These are phyloP conservation scores for Paelopatides confundens DNA, from an alignment of 53 echinoderm and acorn worm species.

Conservation along the genomic window DNA sequence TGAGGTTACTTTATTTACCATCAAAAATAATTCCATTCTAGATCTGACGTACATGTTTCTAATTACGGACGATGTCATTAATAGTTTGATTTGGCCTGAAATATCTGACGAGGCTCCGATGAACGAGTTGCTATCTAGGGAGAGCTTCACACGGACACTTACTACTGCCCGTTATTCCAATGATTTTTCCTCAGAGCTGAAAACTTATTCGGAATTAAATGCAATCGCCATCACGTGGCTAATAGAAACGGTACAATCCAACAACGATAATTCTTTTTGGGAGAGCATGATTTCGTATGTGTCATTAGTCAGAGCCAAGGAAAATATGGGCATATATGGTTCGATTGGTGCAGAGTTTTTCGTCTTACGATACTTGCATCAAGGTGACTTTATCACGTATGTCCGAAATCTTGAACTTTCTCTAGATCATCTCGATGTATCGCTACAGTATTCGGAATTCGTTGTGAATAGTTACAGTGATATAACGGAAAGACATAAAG, in stretches of 20 bases:
- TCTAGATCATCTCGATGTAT: constrained; percentile 59
- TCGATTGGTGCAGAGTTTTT: constrained; percentile 69
- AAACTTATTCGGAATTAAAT: constrained; percentile 66
- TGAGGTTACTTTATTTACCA: constrained; percentile 26
- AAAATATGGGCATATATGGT: constrained; percentile 65
- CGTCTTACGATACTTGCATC: constrained; percentile 31
- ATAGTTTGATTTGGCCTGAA: neutral
- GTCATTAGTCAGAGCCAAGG: constrained; percentile 75
- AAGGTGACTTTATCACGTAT: constrained; percentile 48
- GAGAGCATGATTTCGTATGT: constrained; percentile 63
- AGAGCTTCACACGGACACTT: neutral
- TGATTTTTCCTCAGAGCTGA: constrained; percentile 51
- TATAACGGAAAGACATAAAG: neutral
- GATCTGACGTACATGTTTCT: constrained; percentile 7
- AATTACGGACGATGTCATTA: neutral
- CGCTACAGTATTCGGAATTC: constrained; percentile 26
- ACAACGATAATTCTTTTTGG: constrained; percentile 36
- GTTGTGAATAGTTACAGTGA: neutral
- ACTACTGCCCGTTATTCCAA: neutral
- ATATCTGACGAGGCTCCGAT: neutral
- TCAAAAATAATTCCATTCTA: neutral
- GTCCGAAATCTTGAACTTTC: constrained; percentile 51
- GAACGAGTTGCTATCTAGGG: neutral
- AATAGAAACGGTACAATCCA: constrained; percentile 44
- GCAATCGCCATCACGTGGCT: constrained; percentile 66